These are phyloP conservation scores for Diachasmimorpha longicaudata DNA, from an alignment of 1,140 invertebrate genomes.

Conservation along the genomic window DNA sequence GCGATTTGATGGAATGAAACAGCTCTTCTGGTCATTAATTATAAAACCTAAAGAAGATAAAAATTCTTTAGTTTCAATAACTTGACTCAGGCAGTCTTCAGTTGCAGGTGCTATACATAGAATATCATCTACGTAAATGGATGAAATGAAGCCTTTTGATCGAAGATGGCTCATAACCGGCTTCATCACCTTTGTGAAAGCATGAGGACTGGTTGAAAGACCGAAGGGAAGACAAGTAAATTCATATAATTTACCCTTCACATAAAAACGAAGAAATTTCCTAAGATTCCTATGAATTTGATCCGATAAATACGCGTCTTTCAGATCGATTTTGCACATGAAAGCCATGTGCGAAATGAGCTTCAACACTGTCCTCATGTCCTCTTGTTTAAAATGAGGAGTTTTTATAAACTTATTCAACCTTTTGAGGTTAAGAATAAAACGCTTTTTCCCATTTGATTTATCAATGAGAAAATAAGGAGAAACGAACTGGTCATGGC, in stretches of 20 bases:
- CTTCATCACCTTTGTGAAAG: constrained; percentile 38
- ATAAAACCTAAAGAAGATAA: too few species aligned
- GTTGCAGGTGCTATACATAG: not conserved
- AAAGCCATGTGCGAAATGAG: constrained; percentile 5
- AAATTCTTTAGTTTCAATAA: too few species aligned
- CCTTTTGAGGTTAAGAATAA: constrained; percentile 31
- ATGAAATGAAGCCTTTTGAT: not conserved
- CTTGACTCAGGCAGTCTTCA: not conserved
- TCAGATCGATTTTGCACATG: constrained; percentile 26
- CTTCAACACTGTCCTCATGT: constrained; percentile 16
- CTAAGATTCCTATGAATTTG: constrained; percentile 22
- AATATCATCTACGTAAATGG: not conserved
- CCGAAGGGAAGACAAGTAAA: constrained; percentile 34
- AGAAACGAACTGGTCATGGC: constrained; percentile 26
- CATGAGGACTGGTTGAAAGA: constrained; percentile 27
- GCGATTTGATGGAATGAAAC: too few species aligned
- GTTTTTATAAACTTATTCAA: constrained; percentile 26
- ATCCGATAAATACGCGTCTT: constrained; percentile 32
- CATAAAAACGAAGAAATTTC: constrained; percentile 35
- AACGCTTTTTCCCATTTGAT: constrained; percentile 45
- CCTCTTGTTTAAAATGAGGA: constrained; percentile 30
- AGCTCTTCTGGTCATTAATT: too few species aligned
- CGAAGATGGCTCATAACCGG: constrained; percentile 11
- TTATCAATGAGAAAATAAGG: constrained; percentile 43
- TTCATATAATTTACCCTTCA: constrained; percentile 28